A percentile compares a stretch with the other conserved stretches of the same genome.
Conservation (phyloP, 2,797 vertebrate genomes). For the Pseudopleuronectes americanus region DNA sequence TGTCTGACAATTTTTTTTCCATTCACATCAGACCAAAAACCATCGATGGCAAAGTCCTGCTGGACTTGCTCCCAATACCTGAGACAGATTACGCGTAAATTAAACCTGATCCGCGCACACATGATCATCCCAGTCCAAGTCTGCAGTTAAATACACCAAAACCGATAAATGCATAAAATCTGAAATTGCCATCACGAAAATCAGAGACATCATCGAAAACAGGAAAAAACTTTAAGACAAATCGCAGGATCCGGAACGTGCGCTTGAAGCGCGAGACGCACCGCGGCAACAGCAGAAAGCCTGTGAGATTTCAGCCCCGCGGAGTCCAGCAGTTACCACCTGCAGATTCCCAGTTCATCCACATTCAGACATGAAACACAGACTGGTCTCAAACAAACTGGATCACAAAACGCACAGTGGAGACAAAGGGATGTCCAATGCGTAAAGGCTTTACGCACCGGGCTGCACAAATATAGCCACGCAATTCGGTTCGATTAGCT, state of each 20-base stretch:
- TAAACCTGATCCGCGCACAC: conserved; percentile 46
- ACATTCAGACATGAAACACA: conserved; percentile 31
- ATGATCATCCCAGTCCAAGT: conserved; percentile 43
- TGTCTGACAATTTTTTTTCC: conserved; percentile 15
- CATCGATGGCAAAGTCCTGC: conserved; percentile 65
- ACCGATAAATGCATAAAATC: not conserved
- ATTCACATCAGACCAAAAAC: conserved; percentile 53
- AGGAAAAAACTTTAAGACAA: conserved; percentile 58
- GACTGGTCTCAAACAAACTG: conserved; percentile 58
- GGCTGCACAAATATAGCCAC: conserved; percentile 54
- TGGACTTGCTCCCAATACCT: conserved; percentile 56
- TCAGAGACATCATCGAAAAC: not conserved
- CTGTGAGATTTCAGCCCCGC: conserved; percentile 62
- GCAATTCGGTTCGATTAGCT: conserved; percentile 33
- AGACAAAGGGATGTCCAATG: conserved; percentile 79
- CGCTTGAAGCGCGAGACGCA: conserved; percentile 60
- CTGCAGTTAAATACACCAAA: conserved; percentile 23
- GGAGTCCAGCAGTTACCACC: conserved; percentile 65
- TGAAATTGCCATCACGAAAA: not conserved
- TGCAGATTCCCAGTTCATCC: conserved; percentile 59
- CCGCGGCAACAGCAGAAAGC: conserved; percentile 52
- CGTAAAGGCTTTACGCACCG: conserved; percentile 80
- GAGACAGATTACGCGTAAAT: conserved; percentile 61
- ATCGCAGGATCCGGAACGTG: conserved; percentile 55
- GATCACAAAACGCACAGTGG: conserved; percentile 57